phyloP scores from a whole-genome alignment of 1,140 invertebrate genomes.

The Mycetomoellerius zeteki region DNA sequence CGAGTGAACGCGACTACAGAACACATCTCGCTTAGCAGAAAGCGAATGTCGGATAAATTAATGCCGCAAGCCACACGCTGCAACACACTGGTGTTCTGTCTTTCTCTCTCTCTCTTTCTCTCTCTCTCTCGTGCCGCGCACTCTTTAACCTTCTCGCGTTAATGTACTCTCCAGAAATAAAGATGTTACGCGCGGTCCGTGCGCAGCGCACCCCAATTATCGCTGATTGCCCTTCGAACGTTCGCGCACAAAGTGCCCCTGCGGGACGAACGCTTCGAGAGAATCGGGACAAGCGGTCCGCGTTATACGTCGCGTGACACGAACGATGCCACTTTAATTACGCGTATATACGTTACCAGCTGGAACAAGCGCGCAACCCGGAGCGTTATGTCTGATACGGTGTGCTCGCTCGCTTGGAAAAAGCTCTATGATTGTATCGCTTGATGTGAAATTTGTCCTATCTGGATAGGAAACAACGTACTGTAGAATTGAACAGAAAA shows the following conservation, averaged over 20 bases:
- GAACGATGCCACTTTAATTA: constrained; percentile 69
- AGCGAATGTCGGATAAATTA: constrained; percentile 30
- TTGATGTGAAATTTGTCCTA: neutral
- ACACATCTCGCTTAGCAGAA: neutral
- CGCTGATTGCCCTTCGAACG: constrained; percentile 70
- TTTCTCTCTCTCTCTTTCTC: neutral
- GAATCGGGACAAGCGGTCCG: constrained; percentile 36
- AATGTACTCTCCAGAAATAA: constrained; percentile 65
- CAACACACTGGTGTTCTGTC: neutral
- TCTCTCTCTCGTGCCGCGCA: constrained; percentile 35
- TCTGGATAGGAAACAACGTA: neutral
- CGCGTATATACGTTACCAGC: constrained; percentile 30
- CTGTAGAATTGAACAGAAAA: too few relatives aligned
- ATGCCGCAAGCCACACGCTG: neutral
- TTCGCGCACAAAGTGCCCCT: constrained; percentile 63
- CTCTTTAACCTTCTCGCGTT: constrained; percentile 25
- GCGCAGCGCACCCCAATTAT: constrained; percentile 68
- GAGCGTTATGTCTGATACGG: neutral
- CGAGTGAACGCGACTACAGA: neutral
- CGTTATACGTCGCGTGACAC: constrained; percentile 63
- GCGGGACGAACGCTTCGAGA: constrained; percentile 36
- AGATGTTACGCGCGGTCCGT: constrained; percentile 55
- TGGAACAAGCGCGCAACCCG: constrained; percentile 6
- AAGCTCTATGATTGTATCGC: neutral
- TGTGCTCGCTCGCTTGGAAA: neutral